These are phyloP conservation scores for Drosophila paramelanica DNA, from an alignment of 2,888 invertebrate genomes.

Conservation along the genomic window DNA sequence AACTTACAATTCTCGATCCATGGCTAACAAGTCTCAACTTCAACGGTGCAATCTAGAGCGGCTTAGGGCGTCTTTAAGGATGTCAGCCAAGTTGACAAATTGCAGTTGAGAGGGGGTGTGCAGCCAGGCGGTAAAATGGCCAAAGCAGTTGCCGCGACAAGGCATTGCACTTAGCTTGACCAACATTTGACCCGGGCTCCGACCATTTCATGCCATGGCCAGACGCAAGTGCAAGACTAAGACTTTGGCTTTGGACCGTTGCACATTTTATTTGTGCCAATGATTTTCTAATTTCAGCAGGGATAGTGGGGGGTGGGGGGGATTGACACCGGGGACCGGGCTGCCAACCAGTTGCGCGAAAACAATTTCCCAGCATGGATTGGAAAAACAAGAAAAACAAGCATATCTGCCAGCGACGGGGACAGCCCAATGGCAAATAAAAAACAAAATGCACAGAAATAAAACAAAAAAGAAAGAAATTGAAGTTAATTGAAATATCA, in stretches of 20 bases:
- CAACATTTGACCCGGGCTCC: slow-evolving; percentile 36
- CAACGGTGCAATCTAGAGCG: slow-evolving; percentile 40
- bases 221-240: slow-evolving; percentile 47
- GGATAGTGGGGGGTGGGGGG: not conserved
- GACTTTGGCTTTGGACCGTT: slow-evolving; percentile 43
- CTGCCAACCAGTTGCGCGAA: slow-evolving; percentile 45
- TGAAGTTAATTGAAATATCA: slow-evolving; percentile 75
- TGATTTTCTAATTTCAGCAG: slow-evolving; percentile 71
- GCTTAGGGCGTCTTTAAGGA: slow-evolving; percentile 67
- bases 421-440: not conserved
- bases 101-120: slow-evolving; percentile 25
- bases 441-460: not conserved
- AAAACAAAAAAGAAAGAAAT: slow-evolving; percentile 49
- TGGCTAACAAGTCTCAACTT: slow-evolving; percentile 13
- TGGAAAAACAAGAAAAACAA: slow-evolving; percentile 22
- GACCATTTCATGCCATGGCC: slow-evolving; percentile 34
- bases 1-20: slow-evolving; percentile 40
- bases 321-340: not conserved
- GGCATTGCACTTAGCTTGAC: slow-evolving; percentile 76
- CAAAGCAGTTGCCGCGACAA: slow-evolving; percentile 60
- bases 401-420: slow-evolving; percentile 40
- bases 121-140: slow-evolving; percentile 63
- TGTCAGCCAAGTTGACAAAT: slow-evolving; percentile 63
- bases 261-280: slow-evolving; percentile 73
- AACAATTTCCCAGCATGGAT: slow-evolving; percentile 57